A percentile compares a stretch with the other conserved stretches of the same genome.
Conservation (phyloP, 2,113 vertebrate species). For the Polypterus senegalus region DNA sequence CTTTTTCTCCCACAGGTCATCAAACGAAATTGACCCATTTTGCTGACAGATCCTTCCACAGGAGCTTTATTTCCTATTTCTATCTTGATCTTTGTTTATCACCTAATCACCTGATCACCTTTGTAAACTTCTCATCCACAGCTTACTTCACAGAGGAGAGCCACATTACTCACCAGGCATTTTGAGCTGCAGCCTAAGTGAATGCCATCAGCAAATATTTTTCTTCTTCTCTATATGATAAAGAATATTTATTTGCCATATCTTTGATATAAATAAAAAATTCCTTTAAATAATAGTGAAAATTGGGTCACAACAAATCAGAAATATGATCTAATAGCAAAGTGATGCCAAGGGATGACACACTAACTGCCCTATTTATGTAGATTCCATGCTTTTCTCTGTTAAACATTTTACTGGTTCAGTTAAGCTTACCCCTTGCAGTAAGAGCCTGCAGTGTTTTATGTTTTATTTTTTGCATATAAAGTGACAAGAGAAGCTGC, state of each 20-base stretch:
- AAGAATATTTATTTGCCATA: neutral
- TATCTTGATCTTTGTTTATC: too few relatives aligned
- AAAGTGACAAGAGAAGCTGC: constrained; percentile 2
- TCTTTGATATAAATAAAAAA: neutral
- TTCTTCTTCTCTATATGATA: too few relatives aligned
- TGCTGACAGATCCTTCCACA: too few relatives aligned
- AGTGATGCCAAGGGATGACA: constrained; percentile 1
- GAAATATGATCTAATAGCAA: neutral
- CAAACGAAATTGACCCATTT: too few relatives aligned
- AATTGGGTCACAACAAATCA: neutral
- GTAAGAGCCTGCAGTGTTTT: neutral
- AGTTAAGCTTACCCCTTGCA: constrained; percentile 3
- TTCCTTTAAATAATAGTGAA: neutral
- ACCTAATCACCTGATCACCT: too few relatives aligned
- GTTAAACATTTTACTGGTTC: constrained; percentile 4
- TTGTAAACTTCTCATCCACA: too few relatives aligned
- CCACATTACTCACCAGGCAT: too few relatives aligned
- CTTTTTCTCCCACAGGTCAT: too few relatives aligned
- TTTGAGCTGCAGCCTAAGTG: too few relatives aligned
- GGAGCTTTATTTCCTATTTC: too few relatives aligned
- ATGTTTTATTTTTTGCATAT: constrained; percentile 1
- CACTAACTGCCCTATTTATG: constrained; percentile 2
- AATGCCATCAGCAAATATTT: too few relatives aligned
- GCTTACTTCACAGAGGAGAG: too few relatives aligned
- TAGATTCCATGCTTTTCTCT: neutral